A percentile compares a stretch with the other conserved stretches of the same genome.
Evolutionary conservation across 2,888 invertebrate species (phyloP).

Genomic region (Dicyrtoma fusca): DNA sequence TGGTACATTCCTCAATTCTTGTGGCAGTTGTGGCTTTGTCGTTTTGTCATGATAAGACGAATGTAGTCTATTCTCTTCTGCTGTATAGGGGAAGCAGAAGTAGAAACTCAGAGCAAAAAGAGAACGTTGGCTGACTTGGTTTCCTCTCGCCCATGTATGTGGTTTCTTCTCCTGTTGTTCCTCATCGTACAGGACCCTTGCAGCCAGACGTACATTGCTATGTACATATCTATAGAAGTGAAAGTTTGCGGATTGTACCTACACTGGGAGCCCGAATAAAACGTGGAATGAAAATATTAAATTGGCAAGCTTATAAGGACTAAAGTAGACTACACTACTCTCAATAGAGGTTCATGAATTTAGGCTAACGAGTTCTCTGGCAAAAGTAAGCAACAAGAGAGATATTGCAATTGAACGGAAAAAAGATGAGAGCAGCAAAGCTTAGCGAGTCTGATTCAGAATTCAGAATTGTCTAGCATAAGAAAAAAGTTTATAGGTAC

Average conservation of each 20-base stretch:
- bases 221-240: too few relatives aligned
- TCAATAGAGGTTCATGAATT: too few relatives aligned
- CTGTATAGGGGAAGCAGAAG: background rate
- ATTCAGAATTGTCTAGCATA: background rate
- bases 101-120: too few relatives aligned
- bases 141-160: too few relatives aligned
- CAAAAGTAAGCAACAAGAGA: background rate
- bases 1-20: background rate
- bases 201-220: too few relatives aligned
- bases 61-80: background rate
- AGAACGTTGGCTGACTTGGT: too few relatives aligned
- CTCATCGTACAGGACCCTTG: too few relatives aligned
- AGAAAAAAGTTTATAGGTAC: background rate
- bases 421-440: background rate
- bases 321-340: too few relatives aligned
- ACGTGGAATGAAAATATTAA: constrained; percentile 15
- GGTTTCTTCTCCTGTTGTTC: too few relatives aligned
- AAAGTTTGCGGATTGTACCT: too few relatives aligned
- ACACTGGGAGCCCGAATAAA: too few relatives aligned
- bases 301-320: constrained; percentile 22
- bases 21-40: constrained; percentile 21
- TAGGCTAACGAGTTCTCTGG: constrained; percentile 22
- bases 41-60: constrained; percentile 21
- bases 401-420: constrained; percentile 12
- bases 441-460: background rate